Base-by-base conservation (phyloP, 2,888 invertebrate genomes). In the Sialis lutaria region DNA sequence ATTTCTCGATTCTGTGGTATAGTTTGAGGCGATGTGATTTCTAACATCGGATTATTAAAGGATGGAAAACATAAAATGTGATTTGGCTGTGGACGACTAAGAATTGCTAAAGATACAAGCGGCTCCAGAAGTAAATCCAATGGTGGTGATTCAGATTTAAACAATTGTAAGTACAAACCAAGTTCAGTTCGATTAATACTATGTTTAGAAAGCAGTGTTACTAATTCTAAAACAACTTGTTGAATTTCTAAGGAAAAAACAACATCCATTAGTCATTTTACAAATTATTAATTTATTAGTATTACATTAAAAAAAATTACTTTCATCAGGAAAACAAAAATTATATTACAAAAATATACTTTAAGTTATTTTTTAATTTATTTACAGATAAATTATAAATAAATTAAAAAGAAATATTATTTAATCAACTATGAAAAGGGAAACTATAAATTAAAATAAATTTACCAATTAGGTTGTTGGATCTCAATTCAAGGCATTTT, bases 161-260 rank as follows among this genome's bases (percentile, higher is more conserved):
- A 70, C 53, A 80, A 69, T 30, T 70, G 67, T 49, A 82, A 67
- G 57, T 76, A 75, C 9, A 69, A 65, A 6, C 72, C 67, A 50
- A 82, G 62, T 55, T 76, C 77, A 6, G 62, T 54, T 2, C 74
- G 61, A 44, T 67, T 66, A 48, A 77, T 67, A 49, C 71, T 68
- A 53, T 70, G 70, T 7, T 67, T 65, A 1, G 73, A 74, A 52
- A 77, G 57, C 47, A 70, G 37, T 8, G 67, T 66, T 39, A 82
- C 69, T 44, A 83, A 67, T 58, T 81, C 78, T 40, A 82, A 60
- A 45, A 79, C 68, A 43, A 77, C 74, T 54, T 73, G 69, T 53
- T 80, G 82, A 10, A 82, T 62, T 49, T 81, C 82, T 79, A 60
- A 45, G 56, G 58, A 46, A 35, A 10, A 5, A n/a, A 2, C 12